phyloP scores from a whole-genome alignment of 37 sponge, comb jelly and placozoan species.

The Axinella damicornis region DNA sequence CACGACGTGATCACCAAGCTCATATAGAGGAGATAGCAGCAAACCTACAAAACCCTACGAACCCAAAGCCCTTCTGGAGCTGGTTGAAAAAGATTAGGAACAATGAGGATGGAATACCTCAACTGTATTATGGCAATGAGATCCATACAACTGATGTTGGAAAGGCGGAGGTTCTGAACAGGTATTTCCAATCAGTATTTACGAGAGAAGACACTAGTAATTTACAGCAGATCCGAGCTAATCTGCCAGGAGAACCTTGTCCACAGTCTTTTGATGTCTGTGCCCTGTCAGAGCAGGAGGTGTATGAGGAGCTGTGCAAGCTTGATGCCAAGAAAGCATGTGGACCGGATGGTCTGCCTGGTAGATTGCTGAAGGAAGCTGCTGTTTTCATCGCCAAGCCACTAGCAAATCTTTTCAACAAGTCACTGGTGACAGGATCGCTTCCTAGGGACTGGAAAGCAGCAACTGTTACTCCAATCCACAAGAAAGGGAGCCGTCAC shows the following conservation, averaged over 20 bases:
- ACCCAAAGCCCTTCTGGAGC: slow-evolving; percentile 27
- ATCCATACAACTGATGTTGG: too few species aligned
- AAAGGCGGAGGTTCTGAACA: too few species aligned
- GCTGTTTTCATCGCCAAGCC: slow-evolving; percentile 24
- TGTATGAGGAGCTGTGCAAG: not conserved
- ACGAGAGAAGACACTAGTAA: too few species aligned
- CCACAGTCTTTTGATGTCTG: too few species aligned
- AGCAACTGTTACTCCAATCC: slow-evolving; percentile 45
- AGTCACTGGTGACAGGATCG: slow-evolving; percentile 13
- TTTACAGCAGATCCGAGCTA: too few species aligned
- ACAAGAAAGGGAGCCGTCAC: slow-evolving; percentile 28
- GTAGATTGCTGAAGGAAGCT: slow-evolving; percentile 20
- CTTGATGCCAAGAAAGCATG: slow-evolving; percentile 5
- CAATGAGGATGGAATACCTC: too few species aligned
- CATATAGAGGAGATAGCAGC: slow-evolving; percentile 10
- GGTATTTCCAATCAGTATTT: too few species aligned
- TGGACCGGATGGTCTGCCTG: slow-evolving; percentile 29
- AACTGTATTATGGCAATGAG: too few species aligned
- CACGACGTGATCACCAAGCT: too few species aligned
- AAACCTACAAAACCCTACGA: not conserved
- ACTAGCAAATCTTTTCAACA: slow-evolving; percentile 22
- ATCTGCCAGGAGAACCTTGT: too few species aligned
- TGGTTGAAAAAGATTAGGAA: slow-evolving; percentile 21
- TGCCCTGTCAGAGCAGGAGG: not conserved
- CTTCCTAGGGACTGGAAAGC: slow-evolving; percentile 56